A percentile compares a stretch with the other conserved stretches of the same genome.
phyloP scores from a whole-genome alignment of 2,888 invertebrate genomes.

The Drosophila subsilvestris region DNA sequence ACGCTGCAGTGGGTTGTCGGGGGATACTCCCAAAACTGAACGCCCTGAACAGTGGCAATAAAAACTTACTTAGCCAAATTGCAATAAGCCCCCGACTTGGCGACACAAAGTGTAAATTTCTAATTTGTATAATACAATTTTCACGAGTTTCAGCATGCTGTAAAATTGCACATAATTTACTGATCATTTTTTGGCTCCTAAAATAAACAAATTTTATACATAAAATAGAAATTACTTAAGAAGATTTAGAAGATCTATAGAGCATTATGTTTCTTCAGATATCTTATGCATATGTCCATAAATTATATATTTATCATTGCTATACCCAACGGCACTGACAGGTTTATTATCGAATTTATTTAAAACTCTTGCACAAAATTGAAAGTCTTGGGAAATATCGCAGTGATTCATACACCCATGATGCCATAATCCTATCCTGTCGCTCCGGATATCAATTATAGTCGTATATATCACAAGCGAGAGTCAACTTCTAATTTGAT shows the following conservation, averaged over 20 bases:
- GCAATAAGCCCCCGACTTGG: slow-evolving; percentile 44
- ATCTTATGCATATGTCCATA: too few species aligned
- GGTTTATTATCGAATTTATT: background rate
- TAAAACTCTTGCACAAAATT: too few species aligned
- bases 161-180: background rate
- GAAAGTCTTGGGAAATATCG: background rate
- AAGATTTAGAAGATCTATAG: too few species aligned
- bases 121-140: slow-evolving; percentile 67
- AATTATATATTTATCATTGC: too few species aligned
- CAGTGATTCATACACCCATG: background rate
- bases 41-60: slow-evolving; percentile 51
- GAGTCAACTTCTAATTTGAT: slow-evolving; percentile 62
- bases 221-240: too few species aligned
- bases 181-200: too few species aligned
- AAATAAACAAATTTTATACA: too few species aligned
- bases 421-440: background rate
- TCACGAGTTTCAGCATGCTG: slow-evolving; percentile 1
- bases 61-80: slow-evolving; percentile 76
- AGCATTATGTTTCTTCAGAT: too few species aligned
- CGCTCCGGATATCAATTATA: slow-evolving; percentile 43
- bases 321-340: background rate
- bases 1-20: slow-evolving; percentile 6
- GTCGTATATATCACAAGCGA: slow-evolving; percentile 27
- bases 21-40: background rate
- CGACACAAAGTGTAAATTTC: slow-evolving; percentile 49